Conservation (phyloP, 2,797 vertebrate species). For the Notamacropus eugenii region DNA sequence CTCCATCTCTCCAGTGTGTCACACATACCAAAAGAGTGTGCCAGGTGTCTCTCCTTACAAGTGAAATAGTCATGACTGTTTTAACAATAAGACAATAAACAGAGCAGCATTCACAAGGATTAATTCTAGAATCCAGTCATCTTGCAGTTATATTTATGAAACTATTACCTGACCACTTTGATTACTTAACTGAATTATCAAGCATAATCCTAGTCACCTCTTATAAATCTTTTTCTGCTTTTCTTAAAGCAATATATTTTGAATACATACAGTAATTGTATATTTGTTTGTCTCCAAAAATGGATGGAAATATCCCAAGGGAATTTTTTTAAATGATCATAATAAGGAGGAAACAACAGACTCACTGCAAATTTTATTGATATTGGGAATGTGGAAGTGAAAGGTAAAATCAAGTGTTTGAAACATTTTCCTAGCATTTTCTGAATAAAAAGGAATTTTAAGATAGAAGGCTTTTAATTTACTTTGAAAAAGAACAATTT, state of each 20-base stretch:
- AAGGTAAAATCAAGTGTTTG: neutral
- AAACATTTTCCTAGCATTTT: neutral
- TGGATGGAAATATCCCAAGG: constrained; percentile 2
- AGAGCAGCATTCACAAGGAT: constrained; percentile 67
- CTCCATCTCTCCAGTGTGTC: neutral
- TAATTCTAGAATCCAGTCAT: constrained; percentile 65
- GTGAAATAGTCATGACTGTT: neutral
- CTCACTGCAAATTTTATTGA: neutral
- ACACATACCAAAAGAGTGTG: neutral
- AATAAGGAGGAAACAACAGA: neutral
- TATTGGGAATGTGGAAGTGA: neutral
- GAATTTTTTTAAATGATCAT: neutral
- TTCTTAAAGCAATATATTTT: constrained; percentile 64
- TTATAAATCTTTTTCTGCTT: constrained; percentile 67
- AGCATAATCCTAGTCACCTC: constrained; percentile 64
- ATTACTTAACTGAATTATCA: constrained; percentile 69
- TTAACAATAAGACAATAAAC: constrained; percentile 58
- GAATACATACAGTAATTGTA: constrained; percentile 31
- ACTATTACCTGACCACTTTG: constrained; percentile 66
- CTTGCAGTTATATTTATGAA: constrained; percentile 75
- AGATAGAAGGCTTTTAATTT: constrained; percentile 29
- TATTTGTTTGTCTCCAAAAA: constrained; percentile 53
- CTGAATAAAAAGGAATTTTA: constrained; percentile 21
- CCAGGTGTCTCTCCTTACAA: neutral
- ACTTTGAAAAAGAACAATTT: constrained; percentile 21